These are phyloP conservation scores for Perdita meconis DNA, from an alignment of 2,888 invertebrate genomes.

Conservation along the genomic window DNA sequence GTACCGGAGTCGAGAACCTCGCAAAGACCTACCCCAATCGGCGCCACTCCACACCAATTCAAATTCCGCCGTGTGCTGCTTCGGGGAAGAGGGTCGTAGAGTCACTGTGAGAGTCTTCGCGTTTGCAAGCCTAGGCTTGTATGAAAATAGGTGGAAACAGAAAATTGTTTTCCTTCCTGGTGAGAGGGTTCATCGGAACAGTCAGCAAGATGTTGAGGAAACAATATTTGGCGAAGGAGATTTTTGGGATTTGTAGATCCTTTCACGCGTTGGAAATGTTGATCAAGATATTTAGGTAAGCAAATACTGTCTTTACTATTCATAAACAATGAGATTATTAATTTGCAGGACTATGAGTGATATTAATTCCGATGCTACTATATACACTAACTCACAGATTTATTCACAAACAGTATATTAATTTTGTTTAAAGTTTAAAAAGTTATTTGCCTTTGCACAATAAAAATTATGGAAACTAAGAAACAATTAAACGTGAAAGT, in stretches of 20 bases:
- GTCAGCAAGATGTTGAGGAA: neutral
- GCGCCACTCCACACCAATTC: conserved; percentile 1
- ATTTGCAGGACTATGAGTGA: too few relatives aligned
- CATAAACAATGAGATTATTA: too few relatives aligned
- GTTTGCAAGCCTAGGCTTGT: neutral
- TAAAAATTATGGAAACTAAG: too few relatives aligned
- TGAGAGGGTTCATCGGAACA: neutral
- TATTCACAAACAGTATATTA: too few relatives aligned
- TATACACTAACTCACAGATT: too few relatives aligned
- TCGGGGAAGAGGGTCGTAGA: neutral
- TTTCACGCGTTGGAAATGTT: neutral
- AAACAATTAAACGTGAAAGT: too few relatives aligned
- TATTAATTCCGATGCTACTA: too few relatives aligned
- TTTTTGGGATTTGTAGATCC: neutral
- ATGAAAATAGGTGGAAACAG: conserved; percentile 2
- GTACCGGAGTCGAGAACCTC: conserved; percentile 39
- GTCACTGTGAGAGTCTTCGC: too few relatives aligned
- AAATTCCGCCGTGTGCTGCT: conserved; percentile 3
- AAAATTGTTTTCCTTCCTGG: neutral
- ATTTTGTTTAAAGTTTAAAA: too few relatives aligned
- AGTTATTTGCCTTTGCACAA: too few relatives aligned
- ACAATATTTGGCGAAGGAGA: neutral
- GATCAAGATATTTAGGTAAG: conserved; percentile 1
- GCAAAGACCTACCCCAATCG: conserved; percentile 59
- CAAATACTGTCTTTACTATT: too few relatives aligned